Evolutionary conservation across 1,140 invertebrate genomes (phyloP).

Genomic region (Drosophila melanogaster): Release_6_plus_ISO1_MT NT_033779.5:10995001-10995500

Average conservation of each 20-base stretch:
- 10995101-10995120: constrained; percentile 23
- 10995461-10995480: no score
- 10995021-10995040: constrained; percentile 10
- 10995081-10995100: constrained; percentile 4
- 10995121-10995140: constrained; percentile 6
- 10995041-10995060: constrained; percentile 13
- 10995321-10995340: no score
- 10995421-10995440: no score
- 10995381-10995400: no score
- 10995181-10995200: not conserved
- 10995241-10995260: not conserved
- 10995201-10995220: not conserved
- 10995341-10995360: no score
- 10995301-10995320: not conserved
- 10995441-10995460: no score
- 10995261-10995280: not conserved
- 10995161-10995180: not conserved
- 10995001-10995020: constrained; percentile 22
- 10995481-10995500: no score
- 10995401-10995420: no score
- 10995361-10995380: no score
- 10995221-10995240: not conserved
- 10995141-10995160: constrained; percentile 5
- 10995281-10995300: no score
- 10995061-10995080: constrained; percentile 9